Evolutionary conservation across 2,888 invertebrate species (phyloP), one percentile per base, ranked within the genome.

Genomic region (Oscheius sp.): DNA sequence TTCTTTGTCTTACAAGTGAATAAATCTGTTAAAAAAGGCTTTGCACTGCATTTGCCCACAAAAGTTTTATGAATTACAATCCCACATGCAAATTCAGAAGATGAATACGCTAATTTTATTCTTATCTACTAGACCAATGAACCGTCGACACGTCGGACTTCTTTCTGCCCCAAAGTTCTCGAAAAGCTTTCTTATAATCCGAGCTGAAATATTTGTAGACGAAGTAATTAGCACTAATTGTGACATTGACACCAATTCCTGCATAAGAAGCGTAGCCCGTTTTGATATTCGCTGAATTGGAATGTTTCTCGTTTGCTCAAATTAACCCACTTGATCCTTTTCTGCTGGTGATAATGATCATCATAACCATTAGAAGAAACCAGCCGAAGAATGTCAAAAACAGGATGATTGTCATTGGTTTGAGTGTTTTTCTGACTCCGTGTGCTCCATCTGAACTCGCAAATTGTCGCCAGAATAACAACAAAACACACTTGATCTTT

Each of bases 401-500:
- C 49, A 66, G 66, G 16, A 66, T 66, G 1, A 66, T 35, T n/a
- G 66, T 66, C 49, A 66, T 7, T 12, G 66, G 66, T 52, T 66
- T 66, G 13, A 66, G 29, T 7, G 66, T 52, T 1, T 52, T 52
- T 18, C 49, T 49, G 35, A 52, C 25, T 0, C 9, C 52, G 52
- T 27, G 27, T 16, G 9, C 29, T 23, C 27, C 66, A 25, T 66
- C 66, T 66, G 63, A n/a, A 61, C 0, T 49, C 1, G 49, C n/a
- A n/a, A n/a, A n/a, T n/a, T n/a, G n/a, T 49, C 13, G n/a, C n/a
- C 0, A 3, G 13, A 23, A 1, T 56, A 13, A 5, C 6, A 56
- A 56, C 9, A 1, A 9, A 29, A 49, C 27, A 29, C 0, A 66
- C 66, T 21, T 25, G 66, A n/a, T 49, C 49, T 66, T 21, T 66